Percentiles rank a stretch among this genome's conserved stretches.
Evolutionary conservation across 2,888 invertebrate genomes (phyloP).

Genomic region (Tridacna gigas): DNA sequence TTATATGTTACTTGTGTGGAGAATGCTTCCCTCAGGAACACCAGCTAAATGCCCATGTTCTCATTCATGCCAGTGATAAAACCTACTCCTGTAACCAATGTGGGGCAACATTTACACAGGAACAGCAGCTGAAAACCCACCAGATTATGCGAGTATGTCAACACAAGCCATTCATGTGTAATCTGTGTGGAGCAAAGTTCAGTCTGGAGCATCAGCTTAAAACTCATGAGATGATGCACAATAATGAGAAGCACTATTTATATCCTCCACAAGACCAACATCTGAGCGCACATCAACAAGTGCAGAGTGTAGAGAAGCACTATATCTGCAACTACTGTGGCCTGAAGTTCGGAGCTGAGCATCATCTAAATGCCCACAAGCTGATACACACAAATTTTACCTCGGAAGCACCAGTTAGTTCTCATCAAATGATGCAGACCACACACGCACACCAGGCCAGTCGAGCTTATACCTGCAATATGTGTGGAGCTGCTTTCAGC

Average conservation of each 20-base stretch:
- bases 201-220: conserved; percentile 5
- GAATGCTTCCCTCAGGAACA: conserved; percentile 25
- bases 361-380: conserved; percentile 20
- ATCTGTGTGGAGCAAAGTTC: conserved; percentile 11
- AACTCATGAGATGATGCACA: conserved; percentile 18
- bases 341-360: conserved; percentile 17
- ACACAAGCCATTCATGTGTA: conserved; percentile 16
- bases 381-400: conserved; percentile 20
- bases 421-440: conserved; percentile 16
- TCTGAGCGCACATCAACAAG: conserved; percentile 8
- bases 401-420: conserved; percentile 2
- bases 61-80: conserved; percentile 17
- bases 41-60: conserved; percentile 16
- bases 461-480: conserved; percentile 12
- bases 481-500: conserved; percentile 5
- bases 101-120: conserved; percentile 8
- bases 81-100: conserved; percentile 17
- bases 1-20: conserved; percentile 15
- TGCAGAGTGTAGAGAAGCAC: conserved; percentile 14
- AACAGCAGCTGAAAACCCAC: conserved; percentile 20
- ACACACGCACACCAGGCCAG: not conserved
- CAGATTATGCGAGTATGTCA: conserved; percentile 21
- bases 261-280: conserved; percentile 15
- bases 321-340: conserved; percentile 23
- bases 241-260: conserved; percentile 15